phyloP scores from a whole-genome alignment of 2,113 vertebrate species.

The Albula goreensis region DNA sequence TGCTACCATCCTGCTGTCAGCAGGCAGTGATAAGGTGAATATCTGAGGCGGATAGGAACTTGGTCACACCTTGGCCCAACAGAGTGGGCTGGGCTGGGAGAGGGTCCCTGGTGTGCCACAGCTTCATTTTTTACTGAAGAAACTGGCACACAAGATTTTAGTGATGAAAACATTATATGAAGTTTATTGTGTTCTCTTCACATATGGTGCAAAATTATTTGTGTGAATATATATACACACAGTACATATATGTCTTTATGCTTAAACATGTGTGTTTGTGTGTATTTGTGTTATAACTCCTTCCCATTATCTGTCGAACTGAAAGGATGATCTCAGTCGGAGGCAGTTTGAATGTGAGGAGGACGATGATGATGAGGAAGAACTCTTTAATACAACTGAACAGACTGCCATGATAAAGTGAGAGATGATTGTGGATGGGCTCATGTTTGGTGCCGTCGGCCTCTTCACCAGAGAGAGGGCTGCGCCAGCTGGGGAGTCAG shows the following conservation, averaged over 20 bases:
- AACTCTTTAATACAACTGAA: neutral
- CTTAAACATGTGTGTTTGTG: neutral
- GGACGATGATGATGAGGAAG: neutral
- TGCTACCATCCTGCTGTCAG: slow-evolving; percentile 60
- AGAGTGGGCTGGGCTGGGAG: too few species aligned
- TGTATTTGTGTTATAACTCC: neutral
- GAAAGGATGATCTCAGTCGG: neutral
- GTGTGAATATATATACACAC: too few species aligned
- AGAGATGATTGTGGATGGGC: neutral
- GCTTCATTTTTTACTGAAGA: too few species aligned
- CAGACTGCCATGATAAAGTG: neutral
- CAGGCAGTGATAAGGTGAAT: slow-evolving; percentile 36
- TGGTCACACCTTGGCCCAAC: too few species aligned
- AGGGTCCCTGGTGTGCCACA: neutral
- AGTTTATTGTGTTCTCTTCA: too few species aligned
- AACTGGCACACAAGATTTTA: too few species aligned
- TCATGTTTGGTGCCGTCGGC: neutral
- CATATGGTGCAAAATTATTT: too few species aligned
- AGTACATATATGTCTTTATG: neutral
- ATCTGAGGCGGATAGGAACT: neutral
- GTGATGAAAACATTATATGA: too few species aligned
- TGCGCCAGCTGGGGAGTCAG: neutral
- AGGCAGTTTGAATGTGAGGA: neutral
- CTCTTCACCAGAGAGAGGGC: too few species aligned
- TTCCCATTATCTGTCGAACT: neutral